A percentile compares a stretch with the other conserved stretches of the same genome.
phyloP scores from a whole-genome alignment of 2,113 vertebrate genomes.

The Archilochus colubris region DNA sequence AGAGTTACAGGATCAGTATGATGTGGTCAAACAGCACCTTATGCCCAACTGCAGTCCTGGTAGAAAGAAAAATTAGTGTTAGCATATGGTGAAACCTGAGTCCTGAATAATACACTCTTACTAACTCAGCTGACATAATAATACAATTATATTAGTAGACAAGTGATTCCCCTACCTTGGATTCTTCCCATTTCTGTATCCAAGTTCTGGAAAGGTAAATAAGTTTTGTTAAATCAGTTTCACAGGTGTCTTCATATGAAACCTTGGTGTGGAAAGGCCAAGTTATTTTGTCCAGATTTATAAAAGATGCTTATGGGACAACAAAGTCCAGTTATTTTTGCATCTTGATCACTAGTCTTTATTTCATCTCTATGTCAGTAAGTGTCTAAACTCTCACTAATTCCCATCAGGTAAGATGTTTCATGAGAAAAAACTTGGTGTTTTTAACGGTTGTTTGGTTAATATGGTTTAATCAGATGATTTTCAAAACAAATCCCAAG shows the following conservation, averaged over 20 bases:
- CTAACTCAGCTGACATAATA: neutral
- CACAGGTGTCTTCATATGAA: neutral
- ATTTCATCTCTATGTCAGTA: neutral
- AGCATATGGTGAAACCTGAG: neutral
- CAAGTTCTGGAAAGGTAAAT: neutral
- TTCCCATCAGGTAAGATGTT: neutral
- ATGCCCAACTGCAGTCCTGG: neutral
- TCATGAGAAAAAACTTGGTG: neutral
- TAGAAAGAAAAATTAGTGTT: neutral
- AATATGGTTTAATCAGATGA: neutral
- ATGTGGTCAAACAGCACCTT: neutral
- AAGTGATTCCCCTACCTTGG: fast-evolving
- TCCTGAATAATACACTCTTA: neutral
- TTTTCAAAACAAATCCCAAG: slow-evolving; percentile 17
- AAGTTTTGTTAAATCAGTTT: neutral
- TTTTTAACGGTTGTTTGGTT: neutral
- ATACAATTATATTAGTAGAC: neutral
- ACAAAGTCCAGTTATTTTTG: neutral
- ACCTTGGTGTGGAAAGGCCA: neutral
- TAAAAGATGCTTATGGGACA: neutral
- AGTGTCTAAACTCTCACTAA: slow-evolving; percentile 7
- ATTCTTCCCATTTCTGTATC: neutral
- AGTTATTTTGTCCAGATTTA: neutral
- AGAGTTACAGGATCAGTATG: neutral
- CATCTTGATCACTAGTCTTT: neutral